These are phyloP conservation scores for Glandiceps talaboti DNA, from an alignment of 53 echinoderm and acorn worm genomes.

Conservation along the genomic window DNA sequence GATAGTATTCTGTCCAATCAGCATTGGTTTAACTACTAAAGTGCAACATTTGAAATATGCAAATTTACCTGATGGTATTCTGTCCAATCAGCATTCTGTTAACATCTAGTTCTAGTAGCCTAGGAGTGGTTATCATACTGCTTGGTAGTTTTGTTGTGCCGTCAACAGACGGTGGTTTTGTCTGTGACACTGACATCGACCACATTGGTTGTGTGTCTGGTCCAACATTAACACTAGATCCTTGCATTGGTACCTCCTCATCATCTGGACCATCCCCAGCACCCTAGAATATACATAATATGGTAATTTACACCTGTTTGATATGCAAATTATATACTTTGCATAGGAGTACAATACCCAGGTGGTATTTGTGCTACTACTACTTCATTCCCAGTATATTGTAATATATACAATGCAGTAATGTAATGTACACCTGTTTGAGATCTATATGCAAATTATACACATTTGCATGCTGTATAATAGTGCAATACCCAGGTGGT, in stretches of 20 bases:
- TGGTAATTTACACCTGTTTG: too few relatives aligned
- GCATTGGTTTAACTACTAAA: constrained; percentile 53
- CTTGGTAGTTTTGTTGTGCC: constrained; percentile 19
- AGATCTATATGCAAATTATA: too few relatives aligned
- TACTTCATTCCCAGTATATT: too few relatives aligned
- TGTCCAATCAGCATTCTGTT: constrained; percentile 97
- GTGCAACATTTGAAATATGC: neutral
- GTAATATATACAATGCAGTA: too few relatives aligned
- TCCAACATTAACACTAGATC: constrained; percentile 29
- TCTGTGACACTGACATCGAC: constrained; percentile 78
- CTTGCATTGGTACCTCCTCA: neutral
- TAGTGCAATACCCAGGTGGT: too few relatives aligned
- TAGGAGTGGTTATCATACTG: constrained; percentile 67
- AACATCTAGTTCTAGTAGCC: constrained; percentile 84
- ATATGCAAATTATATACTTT: too few relatives aligned
- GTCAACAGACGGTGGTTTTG: constrained; percentile 19
- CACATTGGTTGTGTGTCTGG: constrained; percentile 72
- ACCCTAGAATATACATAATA: neutral
- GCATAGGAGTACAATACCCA: too few relatives aligned
- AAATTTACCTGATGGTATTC: constrained; percentile 74
- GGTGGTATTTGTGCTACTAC: too few relatives aligned
- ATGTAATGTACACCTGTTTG: too few relatives aligned
- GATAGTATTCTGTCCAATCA: constrained; percentile 95
- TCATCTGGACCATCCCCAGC: neutral
- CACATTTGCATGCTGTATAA: too few relatives aligned